These are phyloP conservation scores for Corythornis cristatus DNA, from an alignment of 2,113 vertebrate species.

Conservation along the genomic window DNA sequence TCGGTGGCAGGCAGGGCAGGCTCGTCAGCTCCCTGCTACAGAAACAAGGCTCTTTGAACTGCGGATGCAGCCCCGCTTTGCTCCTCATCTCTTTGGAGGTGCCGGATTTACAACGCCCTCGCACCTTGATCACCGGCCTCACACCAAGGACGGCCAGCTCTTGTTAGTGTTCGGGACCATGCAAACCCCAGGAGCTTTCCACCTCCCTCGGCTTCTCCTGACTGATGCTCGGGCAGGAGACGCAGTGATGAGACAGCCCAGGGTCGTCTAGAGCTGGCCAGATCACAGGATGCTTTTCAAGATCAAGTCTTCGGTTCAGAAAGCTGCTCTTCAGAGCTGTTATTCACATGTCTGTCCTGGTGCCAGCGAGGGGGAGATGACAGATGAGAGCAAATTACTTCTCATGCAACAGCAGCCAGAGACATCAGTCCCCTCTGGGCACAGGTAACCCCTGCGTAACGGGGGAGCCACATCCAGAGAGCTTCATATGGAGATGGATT, in stretches of 20 bases:
- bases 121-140: background rate
- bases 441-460: rapidly evolving
- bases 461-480: rapidly evolving
- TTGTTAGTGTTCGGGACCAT: rapidly evolving
- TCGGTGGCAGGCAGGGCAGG: conserved; percentile 7
- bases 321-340: background rate
- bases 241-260: rapidly evolving
- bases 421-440: background rate
- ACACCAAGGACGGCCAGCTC: background rate
- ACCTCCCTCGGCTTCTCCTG: background rate
- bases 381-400: background rate
- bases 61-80: conserved; percentile 17
- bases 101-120: conserved; percentile 1
- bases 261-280: background rate
- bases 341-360: background rate
- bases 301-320: background rate
- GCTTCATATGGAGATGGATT: background rate
- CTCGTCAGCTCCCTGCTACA: background rate
- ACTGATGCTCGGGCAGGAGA: background rate
- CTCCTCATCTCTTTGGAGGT: conserved; percentile 28
- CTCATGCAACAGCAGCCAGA: background rate
- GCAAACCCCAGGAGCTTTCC: background rate
- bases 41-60: conserved; percentile 26
- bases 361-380: background rate
- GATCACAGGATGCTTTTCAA: background rate